A percentile compares a stretch with the other conserved stretches of the same genome.
Conservation (phyloP, 1,140 invertebrate species). For the Philopotamus ludificatus region DNA sequence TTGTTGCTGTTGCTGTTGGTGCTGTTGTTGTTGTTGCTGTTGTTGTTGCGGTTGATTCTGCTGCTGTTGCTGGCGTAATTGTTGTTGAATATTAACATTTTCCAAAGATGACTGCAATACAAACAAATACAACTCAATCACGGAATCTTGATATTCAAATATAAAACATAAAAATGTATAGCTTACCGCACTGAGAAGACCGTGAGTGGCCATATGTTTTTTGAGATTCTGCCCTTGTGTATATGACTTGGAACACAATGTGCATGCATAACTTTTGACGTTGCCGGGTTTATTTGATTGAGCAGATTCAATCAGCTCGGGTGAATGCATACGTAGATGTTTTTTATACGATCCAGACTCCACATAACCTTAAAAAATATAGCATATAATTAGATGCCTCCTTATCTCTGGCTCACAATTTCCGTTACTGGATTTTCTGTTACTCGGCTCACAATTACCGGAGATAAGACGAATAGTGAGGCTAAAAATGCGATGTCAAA, state of each 20-base stretch:
- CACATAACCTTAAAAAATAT: slow-evolving; percentile 45
- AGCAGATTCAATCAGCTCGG: slow-evolving; percentile 41
- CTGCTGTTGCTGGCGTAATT: slow-evolving; percentile 38
- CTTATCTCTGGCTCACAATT: no score
- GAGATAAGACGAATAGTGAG: no score
- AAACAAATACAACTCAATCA: no score
- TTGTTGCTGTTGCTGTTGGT: slow-evolving; percentile 45
- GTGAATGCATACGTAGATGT: slow-evolving; percentile 51
- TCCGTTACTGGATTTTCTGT: no score
- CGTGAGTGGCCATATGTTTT: slow-evolving; percentile 65
- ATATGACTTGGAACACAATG: slow-evolving; percentile 76
- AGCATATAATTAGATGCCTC: no score
- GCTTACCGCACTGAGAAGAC: slow-evolving; percentile 31
- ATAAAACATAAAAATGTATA: slow-evolving; percentile 5
- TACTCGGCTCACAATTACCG: no score
- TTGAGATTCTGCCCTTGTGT: slow-evolving; percentile 76
- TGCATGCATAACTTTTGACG: slow-evolving; percentile 67
- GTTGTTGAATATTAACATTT: slow-evolving; percentile 20
- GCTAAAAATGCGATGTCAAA: no score
- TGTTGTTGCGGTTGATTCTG: slow-evolving; percentile 45
- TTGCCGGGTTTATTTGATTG: slow-evolving; percentile 2
- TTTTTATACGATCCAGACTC: slow-evolving; percentile 52
- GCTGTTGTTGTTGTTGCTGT: slow-evolving; percentile 44
- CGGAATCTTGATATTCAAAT: no score
- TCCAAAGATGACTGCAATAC: slow-evolving; percentile 13